Evolutionary conservation across 2,797 vertebrate genomes (phyloP), one percentile per base, ranked within the genome.

Genomic region (Aulostomus chinensis): DNA sequence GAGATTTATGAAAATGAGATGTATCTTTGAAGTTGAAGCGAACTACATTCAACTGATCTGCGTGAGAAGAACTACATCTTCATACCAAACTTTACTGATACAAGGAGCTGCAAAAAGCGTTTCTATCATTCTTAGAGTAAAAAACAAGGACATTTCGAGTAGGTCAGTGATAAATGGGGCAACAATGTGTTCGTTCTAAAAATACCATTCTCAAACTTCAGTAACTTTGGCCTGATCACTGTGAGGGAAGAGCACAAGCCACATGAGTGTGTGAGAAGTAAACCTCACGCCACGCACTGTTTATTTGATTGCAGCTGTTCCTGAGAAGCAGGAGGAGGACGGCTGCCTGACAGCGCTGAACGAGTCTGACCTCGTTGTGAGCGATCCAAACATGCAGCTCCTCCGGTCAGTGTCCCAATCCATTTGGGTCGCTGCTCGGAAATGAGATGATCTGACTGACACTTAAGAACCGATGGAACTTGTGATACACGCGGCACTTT

Each of bases 241-340:
- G 53, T 34, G 46, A 31, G 40, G 55, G 46, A 56, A 58, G 57
- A 60, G 63, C 37, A 80, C n/a, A n/a, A n/a, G n/a, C n/a, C n/a
- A n/a, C n/a, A n/a, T n/a, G n/a, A n/a, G n/a, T n/a, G n/a, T n/a
- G n/a, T n/a, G n/a, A n/a, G n/a, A n/a, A n/a, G n/a, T n/a, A n/a
- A n/a, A n/a, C 59, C 47, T 64, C 52, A 48, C 46, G 9, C 43
- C 55, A 49, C 48, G 39, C 39, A 17, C 57, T 81, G 68, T 85
- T 85, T 83, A 77, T 86, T 81, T 80, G 82, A 79, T 73, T 70
- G 80, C 83, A 88, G 83, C 86, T 87, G 81, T 76, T 81, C 41
- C 56, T 31, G 72, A 73, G 73, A 76, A 45, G 63, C 30, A 22
- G 66, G 59, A 47, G 29, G 60, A 64, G 17, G 64, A 50, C 42